Percentiles rank a stretch among this genome's conserved stretches.
phyloP scores from a whole-genome alignment of 2,797 vertebrate genomes.

The Centropyge bicolor region DNA sequence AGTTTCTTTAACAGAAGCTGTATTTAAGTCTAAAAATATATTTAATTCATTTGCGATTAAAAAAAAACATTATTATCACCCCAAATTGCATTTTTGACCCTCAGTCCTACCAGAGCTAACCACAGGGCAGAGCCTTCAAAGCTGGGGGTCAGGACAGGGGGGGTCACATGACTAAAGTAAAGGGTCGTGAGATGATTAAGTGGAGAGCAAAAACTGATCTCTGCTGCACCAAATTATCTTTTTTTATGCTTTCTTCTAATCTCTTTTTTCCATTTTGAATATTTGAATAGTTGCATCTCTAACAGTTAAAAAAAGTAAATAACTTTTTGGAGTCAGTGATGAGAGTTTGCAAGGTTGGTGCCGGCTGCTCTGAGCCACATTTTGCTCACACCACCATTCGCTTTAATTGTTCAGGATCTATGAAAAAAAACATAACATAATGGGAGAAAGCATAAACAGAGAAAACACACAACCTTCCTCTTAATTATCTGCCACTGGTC shows the following conservation, averaged over 20 bases:
- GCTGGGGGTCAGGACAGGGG: not conserved
- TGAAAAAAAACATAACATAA: not conserved
- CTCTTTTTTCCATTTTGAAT: not conserved
- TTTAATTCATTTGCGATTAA: no score
- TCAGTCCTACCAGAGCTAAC: not conserved
- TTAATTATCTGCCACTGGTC: slow-evolving; percentile 38
- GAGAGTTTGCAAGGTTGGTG: not conserved
- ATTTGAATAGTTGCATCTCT: not conserved
- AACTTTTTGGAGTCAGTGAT: no score
- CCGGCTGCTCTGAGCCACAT: not conserved
- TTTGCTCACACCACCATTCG: not conserved
- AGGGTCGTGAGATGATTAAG: not conserved
- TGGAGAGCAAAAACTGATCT: not conserved
- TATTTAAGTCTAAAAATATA: not conserved
- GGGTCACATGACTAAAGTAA: not conserved
- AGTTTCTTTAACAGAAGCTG: not conserved
- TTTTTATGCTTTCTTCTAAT: not conserved
- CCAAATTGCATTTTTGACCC: not conserved
- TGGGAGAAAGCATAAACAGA: slow-evolving; percentile 6
- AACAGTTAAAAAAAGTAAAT: no score
- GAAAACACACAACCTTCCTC: slow-evolving; percentile 2
- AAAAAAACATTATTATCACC: not conserved
- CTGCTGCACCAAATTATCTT: not conserved
- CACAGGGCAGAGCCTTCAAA: not conserved
- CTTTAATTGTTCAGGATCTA: not conserved